Percentiles rank a stretch among this genome's conserved stretches.
phyloP scores from a whole-genome alignment of 2,113 vertebrate species.

The Myodes glareolus region DNA sequence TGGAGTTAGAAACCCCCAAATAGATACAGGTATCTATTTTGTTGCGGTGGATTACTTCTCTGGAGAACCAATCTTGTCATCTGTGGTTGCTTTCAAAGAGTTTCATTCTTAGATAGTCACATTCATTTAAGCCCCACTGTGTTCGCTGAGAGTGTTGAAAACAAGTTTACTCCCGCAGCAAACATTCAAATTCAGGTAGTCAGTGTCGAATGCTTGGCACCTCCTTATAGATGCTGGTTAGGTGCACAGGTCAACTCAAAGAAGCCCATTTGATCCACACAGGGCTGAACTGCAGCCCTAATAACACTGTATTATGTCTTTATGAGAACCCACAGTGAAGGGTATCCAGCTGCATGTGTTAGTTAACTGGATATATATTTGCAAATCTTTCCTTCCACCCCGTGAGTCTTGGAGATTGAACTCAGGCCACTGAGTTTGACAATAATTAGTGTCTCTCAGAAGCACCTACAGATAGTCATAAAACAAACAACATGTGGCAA shows the following conservation, averaged over 20 bases:
- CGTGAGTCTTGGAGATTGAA: background rate
- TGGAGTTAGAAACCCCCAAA: background rate
- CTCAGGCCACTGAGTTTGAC: background rate
- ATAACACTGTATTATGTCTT: background rate
- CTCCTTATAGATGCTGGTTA: slow-evolving; percentile 27
- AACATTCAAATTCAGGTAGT: slow-evolving; percentile 49
- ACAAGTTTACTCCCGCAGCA: slow-evolving; percentile 20
- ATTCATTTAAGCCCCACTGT: slow-evolving; percentile 65
- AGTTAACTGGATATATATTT: background rate
- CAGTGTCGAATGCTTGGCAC: slow-evolving; percentile 30
- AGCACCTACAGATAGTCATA: background rate
- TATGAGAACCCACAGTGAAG: background rate
- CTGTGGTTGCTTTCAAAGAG: slow-evolving; percentile 48
- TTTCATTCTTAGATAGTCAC: slow-evolving; percentile 51
- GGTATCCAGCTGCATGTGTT: background rate
- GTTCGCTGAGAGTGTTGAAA: slow-evolving; percentile 29
- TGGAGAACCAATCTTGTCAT: slow-evolving; percentile 53
- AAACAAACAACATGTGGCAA: slow-evolving; percentile 32
- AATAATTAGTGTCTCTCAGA: background rate
- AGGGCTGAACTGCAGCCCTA: background rate
- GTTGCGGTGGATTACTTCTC: slow-evolving; percentile 22
- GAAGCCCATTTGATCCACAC: slow-evolving; percentile 14
- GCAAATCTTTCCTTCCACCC: background rate
- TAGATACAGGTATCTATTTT: background rate
- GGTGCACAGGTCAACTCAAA: background rate